Base-by-base conservation (phyloP, 2,888 invertebrate species). In the Euclidia mi region DNA sequence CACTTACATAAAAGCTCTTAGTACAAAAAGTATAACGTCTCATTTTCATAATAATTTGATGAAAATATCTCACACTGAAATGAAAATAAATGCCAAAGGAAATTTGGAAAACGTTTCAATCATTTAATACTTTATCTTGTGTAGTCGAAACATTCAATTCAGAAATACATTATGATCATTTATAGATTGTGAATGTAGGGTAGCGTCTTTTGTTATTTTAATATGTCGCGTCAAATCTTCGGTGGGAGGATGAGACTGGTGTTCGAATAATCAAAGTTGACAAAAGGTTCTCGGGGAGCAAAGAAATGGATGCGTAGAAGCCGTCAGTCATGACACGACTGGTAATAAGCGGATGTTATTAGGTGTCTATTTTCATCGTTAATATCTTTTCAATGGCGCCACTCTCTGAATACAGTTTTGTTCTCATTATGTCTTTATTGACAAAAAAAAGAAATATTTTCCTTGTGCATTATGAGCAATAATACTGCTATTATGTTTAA, bases 201-300 rank as follows among this genome's bases (percentile, higher is more conserved):
- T 34, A 31, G 44, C 43, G 15, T 59, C 11, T 35, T 63, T 65
- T 58, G 44, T 55, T 57, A 56, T 68, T 58, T 49, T 42, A 68
- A 46, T 58, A 67, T 69, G 64, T 71, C 50, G 71, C 67, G 62
- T 77, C 60, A 55, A 49, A 59, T 66, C 60, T 69, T 62, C 60
- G 61, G 63, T 51, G 71, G 43, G 56, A 76, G 61, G 60, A 71
- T 72, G 64, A 65, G n/a, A n/a, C n/a, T n/a, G n/a, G n/a, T n/a
- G n/a, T 78, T 78, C 50, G 63, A 71, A 80, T 73, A 78, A 76
- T 79, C 65, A 68, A 70, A 71, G 66, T 60, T 70, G 65, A 72
- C 59, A 75, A 71, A 68, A 53, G 71, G 62, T 56, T 52, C 51
- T 50, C 29, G 32, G 18, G 38, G 51, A 31, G 51, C 59, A 63